Base-by-base conservation (phyloP, 2,888 invertebrate genomes). In the Pilophorus perplexus region DNA sequence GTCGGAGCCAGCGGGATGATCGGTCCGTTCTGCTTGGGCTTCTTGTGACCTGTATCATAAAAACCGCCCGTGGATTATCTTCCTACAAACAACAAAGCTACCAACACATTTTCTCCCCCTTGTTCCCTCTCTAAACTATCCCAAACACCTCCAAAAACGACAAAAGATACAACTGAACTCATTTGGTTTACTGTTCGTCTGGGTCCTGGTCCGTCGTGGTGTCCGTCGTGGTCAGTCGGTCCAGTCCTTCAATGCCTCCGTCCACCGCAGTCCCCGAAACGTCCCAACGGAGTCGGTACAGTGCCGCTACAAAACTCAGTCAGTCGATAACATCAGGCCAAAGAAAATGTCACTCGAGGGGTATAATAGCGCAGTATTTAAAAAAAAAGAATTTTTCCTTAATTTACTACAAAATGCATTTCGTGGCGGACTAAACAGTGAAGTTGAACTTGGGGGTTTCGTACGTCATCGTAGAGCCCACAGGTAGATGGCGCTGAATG, bases 1-100 rank as follows among this genome's bases (percentile, higher is more conserved):
- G 69, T 69, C 16, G 69, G 69, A 10, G 64, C 55, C 5, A 69
- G 22, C 2, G 69, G 67, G n/a, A 64, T 38, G 25, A 67, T 64
- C 5, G 44, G 46, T 23, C 40, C 25, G 23, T 40, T 46, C 14
- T 66, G 38, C 40, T 52, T 38, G 6, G 55, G 55, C 10, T 46
- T 25, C 25, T 42, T 59, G 16, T 18, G 10, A 12, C 52, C 52
- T 52, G 8, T 18, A n/a, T 25, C 8, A 18, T 10, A 46, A n/a
- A n/a, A n/a, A n/a, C n/a, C n/a, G n/a, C n/a, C n/a, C n/a, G n/a
- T n/a, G n/a, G n/a, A n/a, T n/a, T n/a, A n/a, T 33, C 33, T 12
- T 33, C 6, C 6, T 33, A 33, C 33, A 33, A 33, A 33, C 6
- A 33, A 12, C 12, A 12, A 33, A 33, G 6, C 12, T 12, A 33